phyloP scores from a whole-genome alignment of 2,888 invertebrate genomes.

The Chymomyza amoena region DNA sequence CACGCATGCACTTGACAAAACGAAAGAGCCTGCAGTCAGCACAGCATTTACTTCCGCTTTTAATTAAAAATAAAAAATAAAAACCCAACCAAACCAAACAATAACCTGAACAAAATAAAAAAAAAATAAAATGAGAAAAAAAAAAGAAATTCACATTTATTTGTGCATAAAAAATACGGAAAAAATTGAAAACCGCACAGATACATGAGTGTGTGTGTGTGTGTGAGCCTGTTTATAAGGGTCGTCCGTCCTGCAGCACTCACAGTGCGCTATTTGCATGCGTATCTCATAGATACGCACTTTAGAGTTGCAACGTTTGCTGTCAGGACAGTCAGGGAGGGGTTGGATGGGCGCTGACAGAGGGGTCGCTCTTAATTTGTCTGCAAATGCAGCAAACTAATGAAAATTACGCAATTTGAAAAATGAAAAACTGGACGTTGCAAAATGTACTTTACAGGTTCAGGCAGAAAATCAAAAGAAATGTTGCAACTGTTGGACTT shows the following conservation, averaged over 20 bases:
- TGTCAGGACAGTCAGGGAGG: neutral
- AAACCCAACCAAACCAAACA: constrained; percentile 61
- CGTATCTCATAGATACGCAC: constrained; percentile 69
- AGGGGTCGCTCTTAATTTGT: constrained; percentile 63
- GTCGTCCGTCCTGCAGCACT: constrained; percentile 37
- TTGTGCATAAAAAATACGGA: constrained; percentile 57
- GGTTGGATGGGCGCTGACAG: neutral
- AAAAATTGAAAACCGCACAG: constrained; percentile 64
- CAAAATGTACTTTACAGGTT: neutral
- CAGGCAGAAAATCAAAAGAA: neutral
- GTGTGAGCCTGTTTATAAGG: constrained; percentile 36
- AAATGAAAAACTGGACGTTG: constrained; percentile 40
- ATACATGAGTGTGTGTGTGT: constrained; percentile 36
- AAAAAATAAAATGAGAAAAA: constrained; percentile 37
- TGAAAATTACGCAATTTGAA: constrained; percentile 74
- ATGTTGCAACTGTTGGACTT: neutral
- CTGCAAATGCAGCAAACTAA: constrained; percentile 70
- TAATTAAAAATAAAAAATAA: constrained; percentile 72
- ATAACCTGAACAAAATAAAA: constrained; percentile 42
- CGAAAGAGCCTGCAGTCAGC: constrained; percentile 27
- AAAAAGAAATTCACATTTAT: constrained; percentile 66
- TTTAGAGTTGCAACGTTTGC: constrained; percentile 38
- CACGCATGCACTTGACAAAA: constrained; percentile 53
- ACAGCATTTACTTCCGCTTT: constrained; percentile 69
- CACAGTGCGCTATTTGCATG: constrained; percentile 39